These are phyloP conservation scores for Caranx ignobilis DNA, from an alignment of 2,113 vertebrate genomes.

Conservation along the genomic window DNA sequence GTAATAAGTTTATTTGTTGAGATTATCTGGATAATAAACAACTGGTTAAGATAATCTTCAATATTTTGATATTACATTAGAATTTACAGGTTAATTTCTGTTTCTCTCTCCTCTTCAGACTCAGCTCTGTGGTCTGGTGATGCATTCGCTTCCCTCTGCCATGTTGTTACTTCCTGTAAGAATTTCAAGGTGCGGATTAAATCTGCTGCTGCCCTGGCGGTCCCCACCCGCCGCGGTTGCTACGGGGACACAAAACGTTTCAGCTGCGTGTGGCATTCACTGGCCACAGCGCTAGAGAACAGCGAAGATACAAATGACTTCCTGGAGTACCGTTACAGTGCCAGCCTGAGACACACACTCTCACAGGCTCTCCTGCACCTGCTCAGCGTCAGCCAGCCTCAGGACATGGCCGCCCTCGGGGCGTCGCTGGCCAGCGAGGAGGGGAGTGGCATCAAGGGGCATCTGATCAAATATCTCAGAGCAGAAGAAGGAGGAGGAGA, in stretches of 20 bases:
- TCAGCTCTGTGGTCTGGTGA: slow-evolving; percentile 88
- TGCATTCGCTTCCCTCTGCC: slow-evolving; percentile 89
- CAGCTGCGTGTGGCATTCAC: slow-evolving; percentile 86
- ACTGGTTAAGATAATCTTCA: no score
- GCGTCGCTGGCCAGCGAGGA: slow-evolving; percentile 70
- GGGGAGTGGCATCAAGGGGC: slow-evolving; percentile 75
- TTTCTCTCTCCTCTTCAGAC: slow-evolving; percentile 77
- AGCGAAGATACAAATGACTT: slow-evolving; percentile 94
- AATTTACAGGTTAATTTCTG: neutral
- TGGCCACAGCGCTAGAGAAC: slow-evolving; percentile 90
- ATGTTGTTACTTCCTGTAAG: slow-evolving; percentile 93
- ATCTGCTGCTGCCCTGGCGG: slow-evolving; percentile 91
- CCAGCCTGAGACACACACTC: slow-evolving; percentile 90
- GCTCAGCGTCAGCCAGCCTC: slow-evolving; percentile 81
- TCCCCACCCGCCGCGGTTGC: slow-evolving; percentile 83
- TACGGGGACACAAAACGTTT: slow-evolving; percentile 89
- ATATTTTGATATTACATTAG: neutral
- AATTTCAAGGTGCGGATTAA: slow-evolving; percentile 99
- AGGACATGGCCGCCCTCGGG: slow-evolving; percentile 85
- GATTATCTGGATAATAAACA: no score
- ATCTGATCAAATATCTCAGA: slow-evolving; percentile 87
- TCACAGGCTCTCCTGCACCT: slow-evolving; percentile 91
- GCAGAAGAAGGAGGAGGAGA: slow-evolving; percentile 64
- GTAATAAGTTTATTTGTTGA: no score
- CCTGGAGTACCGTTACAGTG: slow-evolving; percentile 94